Base-by-base conservation (phyloP, 2,113 vertebrate genomes). In the Dermatemys mawii region DNA sequence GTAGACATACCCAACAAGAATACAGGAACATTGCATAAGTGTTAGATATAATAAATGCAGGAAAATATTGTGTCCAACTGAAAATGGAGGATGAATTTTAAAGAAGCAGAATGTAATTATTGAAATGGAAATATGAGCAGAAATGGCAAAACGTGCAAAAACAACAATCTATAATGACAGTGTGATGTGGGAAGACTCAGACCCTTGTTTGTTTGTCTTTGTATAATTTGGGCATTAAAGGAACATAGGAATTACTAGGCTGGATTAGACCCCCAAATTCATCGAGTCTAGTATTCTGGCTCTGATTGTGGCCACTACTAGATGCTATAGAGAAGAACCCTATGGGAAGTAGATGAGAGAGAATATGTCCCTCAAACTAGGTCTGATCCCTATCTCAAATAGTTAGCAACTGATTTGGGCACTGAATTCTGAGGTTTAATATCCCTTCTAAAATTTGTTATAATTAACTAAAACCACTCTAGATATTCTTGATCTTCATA, bases 201-300 rank as follows among this genome's bases (percentile, higher is more conserved):
- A 1, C 53, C 19, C 78, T 70, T 46, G 80, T 82, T 11, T 93
- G 81, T 1, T 11, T 93, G 81, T 0, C 9, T 78, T 6, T 51
- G 5, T 70, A 70, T 70, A 19, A n/a, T 38, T 19, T 38, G n/a
- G 17, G 35, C n/a, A 76, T 81, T 35, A 90, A 17, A 60, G 29
- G 53, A 84, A n/a, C 80, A 44, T 3, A 41, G 16, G 11, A 75
- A 89, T 78, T 48, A 57, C 6, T 35, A 81, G 3, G 24, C 27
- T 1, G 0, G 4, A 84, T 32, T 55, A 86, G 81, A 50, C 0
- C 0, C 51, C 13, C 67, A 35, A 81, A 70, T 81, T 70, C 83
- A 83, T 44, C 35, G 3, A 53, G 4, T 78, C n/a, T n/a, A 41
- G 84, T 90, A 83, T 0, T 8, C 75, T 91, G 49, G 1, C 26